A percentile compares a stretch with the other conserved stretches of the same genome.
phyloP scores from a whole-genome alignment of 2,888 invertebrate genomes.

The Drosophila tanythrix region DNA sequence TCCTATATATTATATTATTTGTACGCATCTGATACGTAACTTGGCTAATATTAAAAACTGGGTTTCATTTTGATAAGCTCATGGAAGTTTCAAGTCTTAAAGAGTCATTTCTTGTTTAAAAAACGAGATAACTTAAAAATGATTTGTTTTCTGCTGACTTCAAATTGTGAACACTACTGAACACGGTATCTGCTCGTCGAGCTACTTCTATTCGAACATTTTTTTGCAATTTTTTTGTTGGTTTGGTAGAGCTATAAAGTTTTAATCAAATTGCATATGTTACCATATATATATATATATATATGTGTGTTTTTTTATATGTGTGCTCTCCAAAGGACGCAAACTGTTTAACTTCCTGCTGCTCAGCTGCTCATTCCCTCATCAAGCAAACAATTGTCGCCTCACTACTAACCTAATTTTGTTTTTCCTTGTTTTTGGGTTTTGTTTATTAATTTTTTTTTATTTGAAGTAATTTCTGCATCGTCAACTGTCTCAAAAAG shows the following conservation, averaged over 20 bases:
- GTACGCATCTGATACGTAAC: neutral
- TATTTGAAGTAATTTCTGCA: slow-evolving; percentile 52
- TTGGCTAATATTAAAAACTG: neutral
- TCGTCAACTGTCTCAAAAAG: slow-evolving; percentile 71
- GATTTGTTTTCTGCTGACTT: neutral
- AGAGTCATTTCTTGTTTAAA: too few relatives aligned
- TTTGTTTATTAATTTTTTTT: slow-evolving; percentile 15
- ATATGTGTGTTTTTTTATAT: neutral
- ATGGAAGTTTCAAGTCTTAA: neutral
- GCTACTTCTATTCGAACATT: too few relatives aligned
- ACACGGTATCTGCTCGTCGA: neutral
- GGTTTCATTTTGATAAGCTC: neutral
- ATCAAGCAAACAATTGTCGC: slow-evolving; percentile 9
- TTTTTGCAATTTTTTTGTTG: slow-evolving; percentile 1
- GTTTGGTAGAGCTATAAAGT: slow-evolving; percentile 8
- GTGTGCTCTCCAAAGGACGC: neutral
- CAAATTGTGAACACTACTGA: neutral
- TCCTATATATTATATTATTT: neutral
- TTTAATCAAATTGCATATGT: slow-evolving; percentile 66
- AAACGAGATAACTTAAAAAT: too few relatives aligned
- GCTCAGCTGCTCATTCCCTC: neutral
- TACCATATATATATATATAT: slow-evolving; percentile 13
- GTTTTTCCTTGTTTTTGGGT: slow-evolving; percentile 9
- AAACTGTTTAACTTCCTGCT: neutral
- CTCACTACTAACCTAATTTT: slow-evolving; percentile 50